Evolutionary conservation across 2,797 vertebrate genomes (phyloP).

Genomic region (Semaprochilodus insignis): DNA sequence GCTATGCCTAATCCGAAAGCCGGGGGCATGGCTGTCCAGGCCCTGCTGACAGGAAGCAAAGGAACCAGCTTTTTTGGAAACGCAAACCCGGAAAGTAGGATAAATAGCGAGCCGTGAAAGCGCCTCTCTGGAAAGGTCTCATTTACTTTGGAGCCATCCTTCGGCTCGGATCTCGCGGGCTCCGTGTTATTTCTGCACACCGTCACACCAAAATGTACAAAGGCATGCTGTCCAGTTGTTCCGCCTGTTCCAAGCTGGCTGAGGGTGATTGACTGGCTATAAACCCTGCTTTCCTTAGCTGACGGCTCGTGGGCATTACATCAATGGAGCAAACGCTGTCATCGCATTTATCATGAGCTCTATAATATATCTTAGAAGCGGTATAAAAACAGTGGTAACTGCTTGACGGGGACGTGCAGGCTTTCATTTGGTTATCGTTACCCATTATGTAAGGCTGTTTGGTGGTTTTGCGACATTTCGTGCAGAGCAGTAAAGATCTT

Average conservation of each 20-base stretch:
- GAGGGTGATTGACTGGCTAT: conserved; percentile 56
- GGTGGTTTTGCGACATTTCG: conserved; percentile 51
- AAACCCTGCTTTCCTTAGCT: conserved; percentile 65
- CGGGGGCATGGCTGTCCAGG: conserved; percentile 71
- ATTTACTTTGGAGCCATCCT: conserved; percentile 65
- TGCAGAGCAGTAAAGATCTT: conserved; percentile 22
- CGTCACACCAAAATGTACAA: conserved; percentile 59
- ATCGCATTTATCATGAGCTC: conserved; percentile 57
- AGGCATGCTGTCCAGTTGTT: conserved; percentile 54
- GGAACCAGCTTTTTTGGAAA: conserved; percentile 64
- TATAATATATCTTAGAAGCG: conserved; percentile 50
- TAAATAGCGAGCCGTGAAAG: conserved; percentile 65
- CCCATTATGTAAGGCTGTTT: conserved; percentile 56
- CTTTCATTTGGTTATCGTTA: conserved; percentile 55
- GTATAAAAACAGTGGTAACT: conserved; percentile 51
- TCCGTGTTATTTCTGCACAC: conserved; percentile 59
- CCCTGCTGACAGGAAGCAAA: conserved; percentile 72
- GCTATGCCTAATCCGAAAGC: conserved; percentile 81
- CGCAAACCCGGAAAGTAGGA: conserved; percentile 62
- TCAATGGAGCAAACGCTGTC: conserved; percentile 64
- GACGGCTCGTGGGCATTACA: conserved; percentile 61
- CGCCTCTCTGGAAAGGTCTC: conserved; percentile 54
- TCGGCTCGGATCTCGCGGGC: conserved; percentile 47
- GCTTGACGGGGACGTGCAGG: conserved; percentile 44
- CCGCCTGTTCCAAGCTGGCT: conserved; percentile 52